Base-by-base conservation (phyloP, 2,113 vertebrate genomes). In the Dunckerocampus dactyliophorus region DNA sequence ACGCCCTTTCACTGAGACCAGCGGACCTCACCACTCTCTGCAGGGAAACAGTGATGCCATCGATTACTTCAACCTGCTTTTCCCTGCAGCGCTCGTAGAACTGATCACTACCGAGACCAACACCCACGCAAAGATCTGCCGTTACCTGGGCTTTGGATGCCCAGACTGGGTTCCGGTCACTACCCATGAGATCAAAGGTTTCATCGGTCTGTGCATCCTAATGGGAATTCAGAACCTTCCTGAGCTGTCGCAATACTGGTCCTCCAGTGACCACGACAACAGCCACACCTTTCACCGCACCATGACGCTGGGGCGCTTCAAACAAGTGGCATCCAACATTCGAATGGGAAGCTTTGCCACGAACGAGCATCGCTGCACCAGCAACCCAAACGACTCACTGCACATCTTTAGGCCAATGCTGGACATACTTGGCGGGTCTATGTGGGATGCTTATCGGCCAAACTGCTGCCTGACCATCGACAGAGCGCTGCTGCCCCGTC, bases 51-150 rank as follows among this genome's bases (percentile, higher is more conserved):
- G 73, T 0, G 91, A 92, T 24, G 89, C 88, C 56, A 79, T 90
- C 0, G 91, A 92, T 58, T 92, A 87, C 76, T 92, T 92, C 71
- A 75, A 75, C 60, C 71, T 91, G 63, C 47, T 91, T 9, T 91
- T 91, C 53, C 91, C 91, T 0, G 11, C 75, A 0, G 11, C 52
- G 0, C 67, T 91, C 1, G 15, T 90, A 2, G 73, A 90, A 8
- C 78, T 89, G 16, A 89, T 92, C 34, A 60, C 74, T 55, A 69
- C 20, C 0, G 90, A 91, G 73, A 92, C 91, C 68, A 91, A 92
- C 6, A 53, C 67, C 24, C 81, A 87, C 16, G 87, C 63, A 21
- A 81, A 82, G 47, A 73, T 67, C 10, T 74, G 72, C 48, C 69
- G 47, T 6, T 74, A 65, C 59, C 59, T 82, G 46, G 77, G 62